Conservation (phyloP, 2,888 invertebrate genomes). For the Mesoligia furuncula region DNA sequence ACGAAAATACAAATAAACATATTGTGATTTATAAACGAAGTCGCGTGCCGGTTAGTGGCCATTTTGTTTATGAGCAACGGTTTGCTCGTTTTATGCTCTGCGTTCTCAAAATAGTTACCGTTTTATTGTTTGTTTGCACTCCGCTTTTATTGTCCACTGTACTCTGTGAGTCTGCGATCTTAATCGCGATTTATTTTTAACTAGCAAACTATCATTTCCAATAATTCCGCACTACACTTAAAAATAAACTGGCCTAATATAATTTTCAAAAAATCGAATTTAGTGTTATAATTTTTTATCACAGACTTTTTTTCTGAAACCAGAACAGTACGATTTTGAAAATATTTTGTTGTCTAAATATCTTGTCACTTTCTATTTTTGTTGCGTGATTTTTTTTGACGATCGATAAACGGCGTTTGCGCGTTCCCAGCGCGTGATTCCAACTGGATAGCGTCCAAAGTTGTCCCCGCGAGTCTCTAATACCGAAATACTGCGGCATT, state of each 20-base stretch:
- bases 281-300: slow-evolving; percentile 7
- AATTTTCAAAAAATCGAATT: slow-evolving; percentile 9
- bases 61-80: slow-evolving; percentile 85
- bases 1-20: slow-evolving; percentile 88
- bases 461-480: slow-evolving; percentile 86
- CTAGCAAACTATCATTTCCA: slow-evolving; percentile 33
- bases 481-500: slow-evolving; percentile 87
- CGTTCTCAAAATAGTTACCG: slow-evolving; percentile 81
- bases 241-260: slow-evolving; percentile 23
- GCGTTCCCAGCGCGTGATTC: slow-evolving; percentile 75
- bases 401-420: slow-evolving; percentile 73
- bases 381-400: slow-evolving; percentile 60
- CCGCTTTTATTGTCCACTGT: slow-evolving; percentile 77
- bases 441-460: slow-evolving; percentile 88
- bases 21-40: slow-evolving; percentile 85
- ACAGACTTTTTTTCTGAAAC: slow-evolving; percentile 6
- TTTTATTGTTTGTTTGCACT: slow-evolving; percentile 85
- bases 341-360: slow-evolving; percentile 7
- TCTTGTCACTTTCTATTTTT: slow-evolving; percentile 53
- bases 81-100: slow-evolving; percentile 80
- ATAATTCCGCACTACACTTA: slow-evolving; percentile 44
- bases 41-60: slow-evolving; percentile 86
- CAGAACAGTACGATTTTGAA: not conserved
- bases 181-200: slow-evolving; percentile 57
- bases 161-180: slow-evolving; percentile 69